Conservation (phyloP, 1,140 invertebrate genomes). For the Ceratina australensis region DNA sequence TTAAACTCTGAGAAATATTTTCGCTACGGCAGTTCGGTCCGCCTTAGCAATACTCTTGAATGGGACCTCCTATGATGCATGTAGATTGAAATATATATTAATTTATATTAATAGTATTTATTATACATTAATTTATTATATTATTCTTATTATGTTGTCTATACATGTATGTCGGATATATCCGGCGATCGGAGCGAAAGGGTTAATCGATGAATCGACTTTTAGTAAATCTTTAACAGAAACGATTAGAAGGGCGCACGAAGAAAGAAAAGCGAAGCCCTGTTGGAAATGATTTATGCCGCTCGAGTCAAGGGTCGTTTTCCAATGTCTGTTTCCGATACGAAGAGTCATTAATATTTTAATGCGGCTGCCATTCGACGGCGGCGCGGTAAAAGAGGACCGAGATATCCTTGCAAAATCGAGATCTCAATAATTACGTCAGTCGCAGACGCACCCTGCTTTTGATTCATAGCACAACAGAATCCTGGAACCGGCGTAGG, state of each 20-base stretch:
- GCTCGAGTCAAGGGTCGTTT: conserved; percentile 55
- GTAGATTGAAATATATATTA: too few relatives aligned
- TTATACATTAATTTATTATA: too few relatives aligned
- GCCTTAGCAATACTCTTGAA: too few relatives aligned
- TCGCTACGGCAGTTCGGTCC: too few relatives aligned
- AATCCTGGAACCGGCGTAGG: conserved; percentile 59
- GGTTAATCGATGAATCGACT: background rate
- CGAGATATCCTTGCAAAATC: conserved; percentile 66
- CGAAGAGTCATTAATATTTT: conserved; percentile 73
- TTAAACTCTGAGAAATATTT: too few relatives aligned
- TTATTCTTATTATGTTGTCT: too few relatives aligned
- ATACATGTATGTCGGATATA: too few relatives aligned
- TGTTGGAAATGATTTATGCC: conserved; percentile 55
- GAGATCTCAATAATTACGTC: conserved; percentile 78
- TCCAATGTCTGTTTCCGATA: conserved; percentile 63
- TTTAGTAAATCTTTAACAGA: background rate
- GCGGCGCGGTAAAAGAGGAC: conserved; percentile 41
- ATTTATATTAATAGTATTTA: too few relatives aligned
- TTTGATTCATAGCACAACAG: conserved; percentile 77
- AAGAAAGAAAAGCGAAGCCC: conserved; percentile 35
- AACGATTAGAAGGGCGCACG: background rate
- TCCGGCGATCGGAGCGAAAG: too few relatives aligned
- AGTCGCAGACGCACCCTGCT: conserved; percentile 72
- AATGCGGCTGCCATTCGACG: conserved; percentile 68
- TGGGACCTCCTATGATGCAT: too few relatives aligned